These are phyloP conservation scores for Kradibia gibbosae DNA, from an alignment of 1,140 invertebrate genomes.

Conservation along the genomic window DNA sequence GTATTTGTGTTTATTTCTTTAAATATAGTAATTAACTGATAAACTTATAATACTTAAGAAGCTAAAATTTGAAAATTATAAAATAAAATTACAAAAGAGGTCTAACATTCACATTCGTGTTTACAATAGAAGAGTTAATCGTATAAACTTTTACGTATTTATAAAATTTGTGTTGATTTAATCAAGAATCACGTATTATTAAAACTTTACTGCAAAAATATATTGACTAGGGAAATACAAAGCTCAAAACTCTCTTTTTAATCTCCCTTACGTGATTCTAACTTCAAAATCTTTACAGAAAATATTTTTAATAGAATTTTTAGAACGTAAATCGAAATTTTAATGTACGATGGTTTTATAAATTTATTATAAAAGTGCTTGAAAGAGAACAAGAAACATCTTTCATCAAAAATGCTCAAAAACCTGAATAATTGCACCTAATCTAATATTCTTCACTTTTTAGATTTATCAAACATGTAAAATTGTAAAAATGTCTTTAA, in stretches of 20 bases:
- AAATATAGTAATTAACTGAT: no score
- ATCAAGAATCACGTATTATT: background rate
- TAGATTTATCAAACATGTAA: conserved; percentile 48
- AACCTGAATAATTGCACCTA: conserved; percentile 8
- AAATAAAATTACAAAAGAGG: background rate
- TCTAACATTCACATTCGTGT: background rate
- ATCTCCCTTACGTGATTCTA: background rate
- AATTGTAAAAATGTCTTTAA: conserved; percentile 45
- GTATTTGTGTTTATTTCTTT: no score
- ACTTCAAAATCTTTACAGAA: conserved; percentile 16
- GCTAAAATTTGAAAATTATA: background rate
- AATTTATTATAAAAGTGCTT: conserved; percentile 14
- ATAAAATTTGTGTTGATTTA: conserved; percentile 20
- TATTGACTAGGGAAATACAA: no score
- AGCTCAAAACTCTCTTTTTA: background rate
- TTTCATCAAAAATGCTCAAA: conserved; percentile 2
- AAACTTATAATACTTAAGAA: no score
- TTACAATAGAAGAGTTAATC: background rate
- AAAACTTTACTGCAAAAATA: no score
- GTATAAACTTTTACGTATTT: conserved; percentile 37
- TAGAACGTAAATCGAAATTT: conserved; percentile 16
- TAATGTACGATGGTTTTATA: conserved; percentile 31
- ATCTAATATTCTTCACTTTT: conserved; percentile 19
- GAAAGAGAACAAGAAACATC: conserved; percentile 18
- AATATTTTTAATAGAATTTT: conserved; percentile 32